Conservation (phyloP, 2,113 vertebrate species). For the Lepisosteus oculatus region DNA sequence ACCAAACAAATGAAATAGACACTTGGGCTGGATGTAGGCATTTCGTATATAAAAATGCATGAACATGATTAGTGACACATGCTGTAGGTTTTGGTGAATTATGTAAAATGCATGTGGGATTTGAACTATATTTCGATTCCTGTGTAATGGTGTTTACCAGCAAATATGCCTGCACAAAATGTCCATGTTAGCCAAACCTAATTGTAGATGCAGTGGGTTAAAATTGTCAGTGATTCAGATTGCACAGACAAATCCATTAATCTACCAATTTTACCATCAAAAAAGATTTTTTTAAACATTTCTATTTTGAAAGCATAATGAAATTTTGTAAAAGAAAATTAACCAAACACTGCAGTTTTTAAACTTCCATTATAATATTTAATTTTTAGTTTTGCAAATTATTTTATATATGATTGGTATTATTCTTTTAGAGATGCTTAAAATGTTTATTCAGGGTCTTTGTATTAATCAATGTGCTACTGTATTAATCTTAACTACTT, state of each 20-base stretch:
- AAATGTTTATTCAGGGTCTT: constrained; percentile 86
- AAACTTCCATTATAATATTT: constrained; percentile 37
- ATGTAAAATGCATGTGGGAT: constrained; percentile 59
- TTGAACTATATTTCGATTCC: constrained; percentile 55
- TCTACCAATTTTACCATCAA: constrained; percentile 16
- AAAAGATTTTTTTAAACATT: constrained; percentile 27
- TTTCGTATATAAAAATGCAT: constrained; percentile 50
- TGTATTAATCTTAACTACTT: constrained; percentile 71
- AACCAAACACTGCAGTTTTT: constrained; percentile 71
- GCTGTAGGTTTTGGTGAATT: constrained; percentile 43
- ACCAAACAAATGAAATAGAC: not conserved
- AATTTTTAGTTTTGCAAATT: constrained; percentile 61
- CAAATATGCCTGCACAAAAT: constrained; percentile 65
- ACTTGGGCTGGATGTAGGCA: constrained; percentile 5
- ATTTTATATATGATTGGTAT: constrained; percentile 59
- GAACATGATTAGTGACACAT: constrained; percentile 52
- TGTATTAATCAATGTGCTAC: constrained; percentile 81
- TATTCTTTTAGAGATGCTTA: constrained; percentile 61
- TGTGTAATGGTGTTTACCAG: constrained; percentile 64
- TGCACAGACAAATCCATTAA: constrained; percentile 22
- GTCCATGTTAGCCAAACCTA: constrained; percentile 48
- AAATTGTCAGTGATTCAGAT: constrained; percentile 33
- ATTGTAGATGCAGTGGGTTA: constrained; percentile 56
- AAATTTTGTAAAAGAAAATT: constrained; percentile 44
- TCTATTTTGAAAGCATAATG: constrained; percentile 36